Conservation (phyloP, 2,797 vertebrate species). For the Scolopax bukidnonensis region DNA sequence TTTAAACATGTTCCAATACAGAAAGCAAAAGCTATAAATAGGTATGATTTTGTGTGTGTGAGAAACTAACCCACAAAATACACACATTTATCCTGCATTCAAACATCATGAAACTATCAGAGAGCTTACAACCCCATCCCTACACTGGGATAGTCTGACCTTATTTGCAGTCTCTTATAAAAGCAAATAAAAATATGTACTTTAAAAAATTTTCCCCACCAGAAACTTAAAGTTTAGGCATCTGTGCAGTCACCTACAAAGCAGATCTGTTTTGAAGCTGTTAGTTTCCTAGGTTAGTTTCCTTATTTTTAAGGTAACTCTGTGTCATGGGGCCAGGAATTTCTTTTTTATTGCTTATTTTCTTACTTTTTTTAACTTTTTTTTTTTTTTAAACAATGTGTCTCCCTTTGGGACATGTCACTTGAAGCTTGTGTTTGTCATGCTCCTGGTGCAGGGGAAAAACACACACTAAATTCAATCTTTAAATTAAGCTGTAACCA, state of each 20-base stretch:
- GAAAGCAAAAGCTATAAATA: not conserved
- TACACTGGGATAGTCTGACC: not conserved
- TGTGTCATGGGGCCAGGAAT: not conserved
- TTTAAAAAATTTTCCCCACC: not conserved
- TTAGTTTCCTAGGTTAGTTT: not conserved
- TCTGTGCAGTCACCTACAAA: not conserved
- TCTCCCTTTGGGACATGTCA: constrained; percentile 76
- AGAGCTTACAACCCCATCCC: not conserved
- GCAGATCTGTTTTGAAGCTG: not conserved
- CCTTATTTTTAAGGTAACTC: constrained; percentile 38
- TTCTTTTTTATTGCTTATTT: not conserved
- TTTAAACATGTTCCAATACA: not conserved
- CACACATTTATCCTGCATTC: not conserved
- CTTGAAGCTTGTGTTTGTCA: constrained; percentile 78
- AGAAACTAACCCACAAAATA: not conserved
- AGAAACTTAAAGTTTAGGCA: not conserved
- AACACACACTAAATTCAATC: constrained; percentile 84
- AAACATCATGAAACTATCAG: not conserved
- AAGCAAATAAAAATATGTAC: not conserved
- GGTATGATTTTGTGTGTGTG: not conserved
- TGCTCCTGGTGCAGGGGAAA: constrained; percentile 77
- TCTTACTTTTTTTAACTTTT: not conserved
- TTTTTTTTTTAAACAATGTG: not conserved
- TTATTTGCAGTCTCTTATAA: not conserved
- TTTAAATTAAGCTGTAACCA: constrained; percentile 88